Evolutionary conservation across 2,113 vertebrate species (phyloP), one percentile per base, ranked within the genome.

Genomic region (Abramis brama): DNA sequence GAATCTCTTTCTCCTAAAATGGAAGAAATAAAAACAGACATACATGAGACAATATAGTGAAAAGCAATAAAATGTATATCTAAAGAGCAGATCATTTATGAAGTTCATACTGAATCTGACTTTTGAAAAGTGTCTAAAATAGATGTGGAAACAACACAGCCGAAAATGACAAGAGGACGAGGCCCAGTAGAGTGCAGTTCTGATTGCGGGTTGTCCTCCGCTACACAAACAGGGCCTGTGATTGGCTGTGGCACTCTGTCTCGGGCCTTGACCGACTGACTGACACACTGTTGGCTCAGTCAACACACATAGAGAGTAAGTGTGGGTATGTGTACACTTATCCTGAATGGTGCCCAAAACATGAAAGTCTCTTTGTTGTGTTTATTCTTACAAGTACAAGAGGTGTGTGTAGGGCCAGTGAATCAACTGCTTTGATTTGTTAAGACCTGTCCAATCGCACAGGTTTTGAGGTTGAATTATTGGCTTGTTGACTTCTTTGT

Each of bases 191-290:
- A 93, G 43, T 17, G 91, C 91, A 91, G 92, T 91, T 88, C 90
- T 90, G 89, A 85, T 87, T 50, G 5, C 36, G 64, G 88, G 85
- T 84, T 85, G 88, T 87, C 95, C 94, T 95, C 95, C 95, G 91
- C 94, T 95, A 92, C 90, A 93, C 95, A 96, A 96, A 96, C 96
- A 97, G 94, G 95, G 95, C 95, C 95, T 77, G 88, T n/a, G 4
- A 73, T 74, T 95, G 94, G 84, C 89, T 86, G 55, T 9, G 19
- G 55, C 91, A 91, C 83, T 55, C 87, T 90, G 82, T 30, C 91
- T 81, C 84, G 91, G 87, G 87, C 83, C 89, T 91, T 93, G 91
- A 88, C 91, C 9, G 68, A 71, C 33, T 94, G 91, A 90, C 17
- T 68, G 81, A 83, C 15, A 91, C 85, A 0, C 70, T 88, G 66